Evolutionary conservation across 2,888 invertebrate species (phyloP).

Genomic region (Lampropteryx suffumata): DNA sequence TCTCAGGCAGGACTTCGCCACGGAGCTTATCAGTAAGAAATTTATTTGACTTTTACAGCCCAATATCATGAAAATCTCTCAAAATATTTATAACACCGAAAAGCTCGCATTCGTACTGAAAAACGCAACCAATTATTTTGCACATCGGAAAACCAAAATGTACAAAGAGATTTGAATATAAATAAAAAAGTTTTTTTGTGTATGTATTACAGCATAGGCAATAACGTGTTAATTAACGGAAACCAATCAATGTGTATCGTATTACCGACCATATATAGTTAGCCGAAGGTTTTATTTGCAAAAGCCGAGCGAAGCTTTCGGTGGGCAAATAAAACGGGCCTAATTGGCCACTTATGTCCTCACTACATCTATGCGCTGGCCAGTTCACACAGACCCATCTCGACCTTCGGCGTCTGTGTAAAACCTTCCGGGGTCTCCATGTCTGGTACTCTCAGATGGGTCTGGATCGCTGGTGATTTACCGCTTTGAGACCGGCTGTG

Average conservation of each 20-base stretch:
- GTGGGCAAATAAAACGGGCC: constrained; percentile 35
- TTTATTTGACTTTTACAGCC: too few relatives aligned
- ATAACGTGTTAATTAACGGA: constrained; percentile 9
- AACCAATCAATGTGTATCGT: constrained; percentile 16
- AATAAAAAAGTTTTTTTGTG: too few relatives aligned
- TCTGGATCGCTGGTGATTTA: constrained; percentile 26
- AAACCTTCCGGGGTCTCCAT: background rate
- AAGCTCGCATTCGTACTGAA: too few relatives aligned
- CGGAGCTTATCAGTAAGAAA: too few relatives aligned
- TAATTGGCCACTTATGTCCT: constrained; percentile 38
- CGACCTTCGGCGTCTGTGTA: constrained; percentile 18
- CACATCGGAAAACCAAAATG: background rate
- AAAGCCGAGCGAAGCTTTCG: constrained; percentile 36
- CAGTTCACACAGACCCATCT: constrained; percentile 23
- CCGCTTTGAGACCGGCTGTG: constrained; percentile 33
- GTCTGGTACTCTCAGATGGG: constrained; percentile 20
- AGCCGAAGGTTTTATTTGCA: constrained; percentile 31
- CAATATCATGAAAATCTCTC: too few relatives aligned
- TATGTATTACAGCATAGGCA: too few relatives aligned
- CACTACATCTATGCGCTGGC: constrained; percentile 23
- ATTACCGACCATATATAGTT: constrained; percentile 15
- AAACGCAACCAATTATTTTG: background rate
- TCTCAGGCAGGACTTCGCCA: too few relatives aligned
- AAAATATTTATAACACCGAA: too few relatives aligned
- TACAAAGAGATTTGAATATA: background rate